These are phyloP conservation scores for Halisarca cf. caerulea DNA, from an alignment of 37 sponge, comb jelly and placozoan genomes.

Conservation along the genomic window DNA sequence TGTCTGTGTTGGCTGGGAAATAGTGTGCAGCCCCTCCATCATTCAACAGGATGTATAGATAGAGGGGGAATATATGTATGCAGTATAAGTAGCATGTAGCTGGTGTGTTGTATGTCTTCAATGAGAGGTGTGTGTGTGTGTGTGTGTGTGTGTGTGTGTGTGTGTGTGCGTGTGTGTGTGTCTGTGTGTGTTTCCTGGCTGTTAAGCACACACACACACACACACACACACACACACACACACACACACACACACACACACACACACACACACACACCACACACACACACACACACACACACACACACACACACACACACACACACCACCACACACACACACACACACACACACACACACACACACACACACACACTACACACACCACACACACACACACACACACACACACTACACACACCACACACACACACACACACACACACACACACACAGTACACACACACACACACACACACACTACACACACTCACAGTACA, in stretches of 20 bases:
- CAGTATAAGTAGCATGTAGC: no score
- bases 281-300: no score
- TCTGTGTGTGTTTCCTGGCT: not conserved
- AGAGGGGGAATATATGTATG: no score
- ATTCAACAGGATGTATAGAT: no score
- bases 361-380: not conserved
- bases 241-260: no score
- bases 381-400: conserved; percentile 3
- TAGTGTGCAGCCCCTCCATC: no score
- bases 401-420: not conserved
- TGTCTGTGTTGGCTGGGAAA: no score
- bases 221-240: not conserved
- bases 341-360: not conserved
- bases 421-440: not conserved
- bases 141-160: no score
- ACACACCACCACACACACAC: not conserved
- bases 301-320: no score
- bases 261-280: no score
- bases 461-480: not conserved
- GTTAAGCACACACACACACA: not conserved
- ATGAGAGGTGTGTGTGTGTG: no score
- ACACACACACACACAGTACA: not conserved
- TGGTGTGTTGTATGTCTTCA: no score
- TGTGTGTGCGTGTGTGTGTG: not conserved
- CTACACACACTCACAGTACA: not conserved